Conservation (phyloP, 2,113 vertebrate genomes). For the Acanthisitta chloris region DNA sequence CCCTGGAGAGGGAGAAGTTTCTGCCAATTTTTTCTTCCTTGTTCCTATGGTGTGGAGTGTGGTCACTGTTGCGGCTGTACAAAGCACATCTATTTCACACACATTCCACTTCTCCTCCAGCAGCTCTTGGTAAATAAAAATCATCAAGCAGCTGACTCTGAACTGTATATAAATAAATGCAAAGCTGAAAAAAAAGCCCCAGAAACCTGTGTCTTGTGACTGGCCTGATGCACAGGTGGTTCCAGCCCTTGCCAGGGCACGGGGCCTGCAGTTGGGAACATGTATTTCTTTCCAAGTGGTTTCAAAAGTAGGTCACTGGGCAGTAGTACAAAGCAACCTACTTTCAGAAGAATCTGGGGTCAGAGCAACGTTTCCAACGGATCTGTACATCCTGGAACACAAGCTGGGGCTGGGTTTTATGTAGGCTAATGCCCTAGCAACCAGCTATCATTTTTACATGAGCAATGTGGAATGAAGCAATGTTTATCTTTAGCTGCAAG, state of each 20-base stretch:
- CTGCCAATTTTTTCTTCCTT: neutral
- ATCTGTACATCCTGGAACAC: conserved; percentile 30
- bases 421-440: neutral
- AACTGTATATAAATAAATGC: conserved; percentile 8
- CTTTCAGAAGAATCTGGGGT: conserved; percentile 1
- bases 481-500: conserved; percentile 24
- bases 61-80: neutral
- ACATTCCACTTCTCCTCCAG: neutral
- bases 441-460: neutral
- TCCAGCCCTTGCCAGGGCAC: conserved; percentile 23
- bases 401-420: neutral
- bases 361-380: neutral
- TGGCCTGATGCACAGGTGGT: neutral
- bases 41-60: neutral
- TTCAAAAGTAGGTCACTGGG: conserved; percentile 54
- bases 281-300: conserved; percentile 14
- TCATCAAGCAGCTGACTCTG: neutral
- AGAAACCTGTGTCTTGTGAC: conserved; percentile 27
- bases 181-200: neutral
- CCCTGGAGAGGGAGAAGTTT: neutral
- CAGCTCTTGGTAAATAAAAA: neutral
- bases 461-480: neutral
- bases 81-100: neutral
- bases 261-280: neutral
- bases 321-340: conserved; percentile 27